phyloP scores from a whole-genome alignment of 2,113 vertebrate genomes.

The Motacilla tschutschensis region DNA sequence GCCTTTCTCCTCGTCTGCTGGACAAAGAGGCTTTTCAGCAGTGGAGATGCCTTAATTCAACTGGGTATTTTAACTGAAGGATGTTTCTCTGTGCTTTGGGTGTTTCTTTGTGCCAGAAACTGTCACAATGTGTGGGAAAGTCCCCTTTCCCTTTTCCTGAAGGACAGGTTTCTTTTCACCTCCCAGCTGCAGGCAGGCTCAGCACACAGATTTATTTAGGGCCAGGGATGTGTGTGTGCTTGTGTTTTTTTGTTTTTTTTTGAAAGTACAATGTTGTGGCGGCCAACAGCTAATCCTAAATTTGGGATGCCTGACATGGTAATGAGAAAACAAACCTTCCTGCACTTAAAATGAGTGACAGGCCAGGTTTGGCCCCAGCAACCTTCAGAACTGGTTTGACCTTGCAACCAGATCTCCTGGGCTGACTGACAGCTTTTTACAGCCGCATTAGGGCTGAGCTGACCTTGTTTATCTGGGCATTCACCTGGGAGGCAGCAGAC shows the following conservation, averaged over 20 bases:
- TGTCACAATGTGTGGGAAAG: neutral
- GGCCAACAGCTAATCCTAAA: constrained; percentile 39
- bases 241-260: neutral
- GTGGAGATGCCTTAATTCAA: neutral
- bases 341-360: constrained; percentile 65
- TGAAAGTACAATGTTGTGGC: neutral
- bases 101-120: neutral
- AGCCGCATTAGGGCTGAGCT: constrained; percentile 60
- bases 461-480: constrained; percentile 70
- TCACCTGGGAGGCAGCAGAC: constrained; percentile 69
- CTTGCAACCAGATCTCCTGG: constrained; percentile 62
- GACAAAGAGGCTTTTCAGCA: neutral
- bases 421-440: constrained; percentile 70
- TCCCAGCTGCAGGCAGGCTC: constrained; percentile 6
- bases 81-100: neutral
- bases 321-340: constrained; percentile 55
- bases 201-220: neutral
- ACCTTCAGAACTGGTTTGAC: constrained; percentile 69
- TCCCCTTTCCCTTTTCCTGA: neutral
- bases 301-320: constrained; percentile 53
- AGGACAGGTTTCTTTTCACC: constrained; percentile 4
- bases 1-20: neutral
- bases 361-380: constrained; percentile 53
- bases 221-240: neutral
- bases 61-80: neutral